Evolutionary conservation across 2,888 invertebrate genomes (phyloP).

Genomic region (Cheilosia vulpina): DNA sequence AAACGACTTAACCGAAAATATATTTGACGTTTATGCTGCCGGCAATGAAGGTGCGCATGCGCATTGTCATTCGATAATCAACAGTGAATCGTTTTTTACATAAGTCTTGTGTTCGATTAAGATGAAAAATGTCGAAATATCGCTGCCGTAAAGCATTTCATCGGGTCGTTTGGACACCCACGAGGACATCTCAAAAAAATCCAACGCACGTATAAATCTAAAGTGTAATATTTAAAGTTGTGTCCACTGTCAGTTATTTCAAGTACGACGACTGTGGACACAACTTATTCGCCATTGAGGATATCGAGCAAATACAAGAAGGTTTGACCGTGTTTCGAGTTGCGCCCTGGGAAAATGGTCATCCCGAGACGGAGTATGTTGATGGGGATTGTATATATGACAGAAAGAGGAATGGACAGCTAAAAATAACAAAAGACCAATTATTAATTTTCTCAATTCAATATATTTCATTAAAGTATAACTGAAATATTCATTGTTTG

Average conservation of each 20-base stretch:
- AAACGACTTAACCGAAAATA: no score
- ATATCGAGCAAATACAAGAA: not conserved
- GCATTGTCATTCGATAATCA: no score
- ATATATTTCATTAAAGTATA: no score
- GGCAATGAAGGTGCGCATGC: no score
- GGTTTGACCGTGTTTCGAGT: not conserved
- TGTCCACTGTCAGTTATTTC: not conserved
- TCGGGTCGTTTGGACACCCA: not conserved
- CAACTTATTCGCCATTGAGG: not conserved
- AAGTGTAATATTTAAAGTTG: not conserved
- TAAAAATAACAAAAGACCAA: no score
- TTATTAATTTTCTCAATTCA: no score
- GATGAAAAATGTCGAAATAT: not conserved
- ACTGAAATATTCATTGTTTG: no score
- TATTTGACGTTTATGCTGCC: no score
- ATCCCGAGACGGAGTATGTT: no score
- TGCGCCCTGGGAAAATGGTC: not conserved
- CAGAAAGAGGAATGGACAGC: not conserved
- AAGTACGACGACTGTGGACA: not conserved
- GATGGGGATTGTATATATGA: not conserved
- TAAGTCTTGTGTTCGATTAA: no score
- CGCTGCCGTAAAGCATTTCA: not conserved
- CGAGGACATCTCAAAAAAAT: not conserved
- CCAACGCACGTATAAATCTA: not conserved
- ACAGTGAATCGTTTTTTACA: no score